A percentile compares a stretch with the other conserved stretches of the same genome.
Conservation (phyloP, 2,888 invertebrate genomes). For the Erpobdella octoculata region DNA sequence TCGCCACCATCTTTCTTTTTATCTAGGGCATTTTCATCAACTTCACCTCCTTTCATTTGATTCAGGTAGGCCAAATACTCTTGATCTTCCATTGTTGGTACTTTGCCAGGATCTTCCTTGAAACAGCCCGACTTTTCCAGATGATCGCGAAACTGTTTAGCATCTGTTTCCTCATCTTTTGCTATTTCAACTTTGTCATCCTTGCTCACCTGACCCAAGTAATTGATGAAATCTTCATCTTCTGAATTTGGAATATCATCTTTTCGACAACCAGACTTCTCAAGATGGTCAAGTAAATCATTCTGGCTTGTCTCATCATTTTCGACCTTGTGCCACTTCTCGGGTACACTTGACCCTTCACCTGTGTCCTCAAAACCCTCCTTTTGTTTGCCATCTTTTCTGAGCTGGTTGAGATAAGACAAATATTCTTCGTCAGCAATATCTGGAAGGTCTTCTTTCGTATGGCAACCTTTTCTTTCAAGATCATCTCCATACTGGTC, state of each 20-base stretch:
- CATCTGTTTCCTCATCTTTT: neutral
- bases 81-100: neutral
- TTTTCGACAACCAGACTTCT: neutral
- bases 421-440: too few species aligned
- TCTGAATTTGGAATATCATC: neutral
- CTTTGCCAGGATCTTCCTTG: neutral
- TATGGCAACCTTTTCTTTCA: too few species aligned
- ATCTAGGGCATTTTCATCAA: neutral
- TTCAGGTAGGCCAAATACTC: neutral
- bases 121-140: neutral
- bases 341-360: too few species aligned
- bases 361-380: too few species aligned
- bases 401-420: too few species aligned
- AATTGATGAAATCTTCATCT: neutral
- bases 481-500: neutral
- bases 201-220: neutral
- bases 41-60: neutral
- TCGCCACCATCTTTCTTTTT: neutral
- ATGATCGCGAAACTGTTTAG: neutral
- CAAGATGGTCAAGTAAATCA: too few species aligned
- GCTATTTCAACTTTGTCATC: neutral
- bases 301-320: too few species aligned
- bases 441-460: too few species aligned
- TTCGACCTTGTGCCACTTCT: too few species aligned
- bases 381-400: too few species aligned